These are phyloP conservation scores for Drosophila setosimentum DNA, from an alignment of 2,888 invertebrate genomes.

Conservation along the genomic window DNA sequence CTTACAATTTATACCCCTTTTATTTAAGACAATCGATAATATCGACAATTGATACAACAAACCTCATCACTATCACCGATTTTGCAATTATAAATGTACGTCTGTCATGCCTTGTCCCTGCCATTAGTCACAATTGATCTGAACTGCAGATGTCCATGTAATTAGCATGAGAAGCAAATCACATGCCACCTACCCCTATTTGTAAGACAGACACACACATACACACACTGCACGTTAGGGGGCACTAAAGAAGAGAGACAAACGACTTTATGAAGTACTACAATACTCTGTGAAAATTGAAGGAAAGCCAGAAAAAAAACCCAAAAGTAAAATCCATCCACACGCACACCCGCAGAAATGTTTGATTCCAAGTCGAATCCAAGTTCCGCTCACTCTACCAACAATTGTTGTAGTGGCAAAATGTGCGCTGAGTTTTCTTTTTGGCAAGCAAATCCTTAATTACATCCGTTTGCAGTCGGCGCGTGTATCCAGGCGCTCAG, in stretches of 20 bases:
- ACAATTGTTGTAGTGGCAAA: conserved; percentile 52
- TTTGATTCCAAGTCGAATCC: conserved; percentile 11
- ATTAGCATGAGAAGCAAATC: conserved; percentile 50
- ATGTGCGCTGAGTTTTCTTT: conserved; percentile 54
- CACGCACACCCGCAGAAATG: conserved; percentile 16
- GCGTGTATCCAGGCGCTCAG: conserved; percentile 70
- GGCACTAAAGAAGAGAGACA: conserved; percentile 49
- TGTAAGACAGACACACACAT: background rate
- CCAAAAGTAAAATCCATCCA: background rate
- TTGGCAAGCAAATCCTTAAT: conserved; percentile 77
- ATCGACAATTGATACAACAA: background rate
- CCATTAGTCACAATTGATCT: conserved; percentile 25
- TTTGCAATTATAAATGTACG: background rate
- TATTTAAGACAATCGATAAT: background rate
- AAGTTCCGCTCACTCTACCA: conserved; percentile 31
- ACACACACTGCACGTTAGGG: background rate
- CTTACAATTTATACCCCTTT: background rate
- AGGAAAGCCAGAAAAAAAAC: background rate
- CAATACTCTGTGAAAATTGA: background rate
- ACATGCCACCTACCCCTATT: conserved; percentile 10
- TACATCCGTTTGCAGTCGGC: conserved; percentile 76
- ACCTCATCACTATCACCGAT: background rate
- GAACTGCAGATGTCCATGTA: conserved; percentile 28
- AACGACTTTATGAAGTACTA: conserved; percentile 58
- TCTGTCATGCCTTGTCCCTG: background rate